phyloP scores from a whole-genome alignment of 1,140 invertebrate species.

The Drosophila carrolli region DNA sequence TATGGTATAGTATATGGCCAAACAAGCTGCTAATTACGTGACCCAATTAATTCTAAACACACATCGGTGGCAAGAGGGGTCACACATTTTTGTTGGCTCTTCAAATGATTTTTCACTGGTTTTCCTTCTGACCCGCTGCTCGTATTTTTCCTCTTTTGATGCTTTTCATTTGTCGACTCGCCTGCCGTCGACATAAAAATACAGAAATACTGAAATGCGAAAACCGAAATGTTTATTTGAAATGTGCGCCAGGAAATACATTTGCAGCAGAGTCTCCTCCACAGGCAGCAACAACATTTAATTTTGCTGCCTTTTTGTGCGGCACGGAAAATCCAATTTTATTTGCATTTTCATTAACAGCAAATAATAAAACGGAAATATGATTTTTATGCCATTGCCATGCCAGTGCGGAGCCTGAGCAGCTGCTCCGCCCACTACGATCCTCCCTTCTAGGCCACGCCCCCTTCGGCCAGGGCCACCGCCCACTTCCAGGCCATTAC shows the following conservation, averaged over 20 bases:
- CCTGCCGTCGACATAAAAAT: slow-evolving; percentile 20
- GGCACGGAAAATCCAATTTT: slow-evolving; percentile 78
- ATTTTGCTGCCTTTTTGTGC: slow-evolving; percentile 73
- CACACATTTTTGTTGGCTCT: slow-evolving; percentile 54
- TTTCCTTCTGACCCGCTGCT: slow-evolving; percentile 15
- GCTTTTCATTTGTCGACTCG: slow-evolving; percentile 37
- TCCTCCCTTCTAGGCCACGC: neutral
- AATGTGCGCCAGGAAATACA: slow-evolving; percentile 77
- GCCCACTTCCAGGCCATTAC: slow-evolving; percentile 78
- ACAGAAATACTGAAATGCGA: slow-evolving; percentile 13
- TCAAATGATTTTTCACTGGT: slow-evolving; percentile 47
- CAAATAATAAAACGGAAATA: slow-evolving; percentile 82
- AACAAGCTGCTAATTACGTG: slow-evolving; percentile 78
- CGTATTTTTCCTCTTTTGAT: slow-evolving; percentile 39
- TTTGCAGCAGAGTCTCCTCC: slow-evolving; percentile 37
- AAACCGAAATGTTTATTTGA: slow-evolving; percentile 78
- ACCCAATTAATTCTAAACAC: slow-evolving; percentile 78
- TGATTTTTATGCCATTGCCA: slow-evolving; percentile 80
- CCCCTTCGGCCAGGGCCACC: slow-evolving; percentile 14
- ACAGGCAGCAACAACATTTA: slow-evolving; percentile 56
- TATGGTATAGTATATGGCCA: slow-evolving; percentile 20
- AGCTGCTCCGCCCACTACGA: slow-evolving; percentile 18
- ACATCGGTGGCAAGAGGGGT: slow-evolving; percentile 19
- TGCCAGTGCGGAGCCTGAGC: slow-evolving; percentile 28
- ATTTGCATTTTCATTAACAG: slow-evolving; percentile 82